Percentiles rank a stretch among this genome's conserved stretches.
Conservation (phyloP, 2,113 vertebrate genomes). For the Scopus umbretta region DNA sequence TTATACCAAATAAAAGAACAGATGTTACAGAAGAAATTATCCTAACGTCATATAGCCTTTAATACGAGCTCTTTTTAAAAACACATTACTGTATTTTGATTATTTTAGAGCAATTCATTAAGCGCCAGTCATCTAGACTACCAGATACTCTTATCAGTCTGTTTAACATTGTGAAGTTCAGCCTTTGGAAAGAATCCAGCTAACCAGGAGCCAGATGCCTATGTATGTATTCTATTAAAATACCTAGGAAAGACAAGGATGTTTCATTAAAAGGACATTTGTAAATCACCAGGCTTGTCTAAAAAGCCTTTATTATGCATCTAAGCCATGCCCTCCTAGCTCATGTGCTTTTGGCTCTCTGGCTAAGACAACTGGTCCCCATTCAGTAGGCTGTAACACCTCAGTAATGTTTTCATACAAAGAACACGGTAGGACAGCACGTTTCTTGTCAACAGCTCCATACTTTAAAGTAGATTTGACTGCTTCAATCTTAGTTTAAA, state of each 20-base stretch:
- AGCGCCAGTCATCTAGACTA: slow-evolving; percentile 20
- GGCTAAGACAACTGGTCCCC: neutral
- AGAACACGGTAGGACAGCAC: neutral
- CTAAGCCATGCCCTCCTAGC: neutral
- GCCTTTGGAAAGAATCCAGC: slow-evolving; percentile 40
- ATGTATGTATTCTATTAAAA: slow-evolving; percentile 4
- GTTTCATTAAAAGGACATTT: slow-evolving; percentile 35
- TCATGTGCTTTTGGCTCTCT: neutral
- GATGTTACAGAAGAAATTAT: slow-evolving; percentile 28
- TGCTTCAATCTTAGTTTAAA: neutral
- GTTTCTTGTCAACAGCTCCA: neutral
- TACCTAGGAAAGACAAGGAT: slow-evolving; percentile 35
- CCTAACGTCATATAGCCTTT: slow-evolving; percentile 14
- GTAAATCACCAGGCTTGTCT: neutral
- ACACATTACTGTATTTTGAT: slow-evolving; percentile 36
- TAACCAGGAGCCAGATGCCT: slow-evolving; percentile 40
- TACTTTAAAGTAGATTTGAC: neutral
- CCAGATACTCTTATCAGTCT: slow-evolving; percentile 21
- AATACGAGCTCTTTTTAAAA: slow-evolving; percentile 27
- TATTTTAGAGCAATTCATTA: slow-evolving; percentile 48
- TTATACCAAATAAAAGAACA: slow-evolving; percentile 46
- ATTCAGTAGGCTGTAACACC: neutral
- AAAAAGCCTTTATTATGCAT: neutral
- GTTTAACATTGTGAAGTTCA: slow-evolving; percentile 3
- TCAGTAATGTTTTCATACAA: neutral